Evolutionary conservation across 2,113 vertebrate genomes (phyloP).

Genomic region (Corythornis madagascariensis): DNA sequence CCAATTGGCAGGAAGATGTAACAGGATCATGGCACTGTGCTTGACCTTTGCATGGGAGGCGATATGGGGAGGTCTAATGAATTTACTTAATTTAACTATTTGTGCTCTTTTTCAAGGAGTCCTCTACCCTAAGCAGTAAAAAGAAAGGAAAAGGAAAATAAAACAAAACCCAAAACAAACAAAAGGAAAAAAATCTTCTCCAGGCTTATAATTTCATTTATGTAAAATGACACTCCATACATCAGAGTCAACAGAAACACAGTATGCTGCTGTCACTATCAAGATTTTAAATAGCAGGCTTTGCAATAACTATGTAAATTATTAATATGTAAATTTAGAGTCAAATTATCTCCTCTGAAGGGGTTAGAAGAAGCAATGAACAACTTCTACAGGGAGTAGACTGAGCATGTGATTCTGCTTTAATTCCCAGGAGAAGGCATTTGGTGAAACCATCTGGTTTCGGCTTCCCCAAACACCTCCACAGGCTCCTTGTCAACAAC

Average conservation of each 20-base stretch:
- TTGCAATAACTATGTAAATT: conserved; percentile 69
- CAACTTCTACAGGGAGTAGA: background rate
- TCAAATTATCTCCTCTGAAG: conserved; percentile 47
- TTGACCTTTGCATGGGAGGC: conserved; percentile 67
- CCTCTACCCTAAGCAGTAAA: background rate
- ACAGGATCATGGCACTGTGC: conserved; percentile 57
- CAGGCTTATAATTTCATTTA: background rate
- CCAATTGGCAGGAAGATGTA: conserved; percentile 77
- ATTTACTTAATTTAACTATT: conserved; percentile 71
- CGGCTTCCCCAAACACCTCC: background rate
- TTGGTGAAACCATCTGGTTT: background rate
- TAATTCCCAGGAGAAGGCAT: background rate
- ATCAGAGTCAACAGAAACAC: conserved; percentile 52
- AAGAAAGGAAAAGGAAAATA: background rate
- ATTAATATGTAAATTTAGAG: conserved; percentile 67
- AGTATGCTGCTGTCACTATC: conserved; percentile 1
- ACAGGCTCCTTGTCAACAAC: background rate
- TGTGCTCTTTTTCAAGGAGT: background rate
- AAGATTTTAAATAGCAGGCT: conserved; percentile 62
- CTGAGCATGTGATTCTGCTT: background rate
- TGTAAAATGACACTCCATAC: background rate
- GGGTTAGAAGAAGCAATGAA: background rate
- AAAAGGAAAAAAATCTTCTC: background rate
- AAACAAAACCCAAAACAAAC: background rate
- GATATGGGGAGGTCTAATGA: conserved; percentile 47